Evolutionary conservation across 2,113 vertebrate species (phyloP), one percentile per base, ranked within the genome.

Genomic region (Carlito syrichta): DNA sequence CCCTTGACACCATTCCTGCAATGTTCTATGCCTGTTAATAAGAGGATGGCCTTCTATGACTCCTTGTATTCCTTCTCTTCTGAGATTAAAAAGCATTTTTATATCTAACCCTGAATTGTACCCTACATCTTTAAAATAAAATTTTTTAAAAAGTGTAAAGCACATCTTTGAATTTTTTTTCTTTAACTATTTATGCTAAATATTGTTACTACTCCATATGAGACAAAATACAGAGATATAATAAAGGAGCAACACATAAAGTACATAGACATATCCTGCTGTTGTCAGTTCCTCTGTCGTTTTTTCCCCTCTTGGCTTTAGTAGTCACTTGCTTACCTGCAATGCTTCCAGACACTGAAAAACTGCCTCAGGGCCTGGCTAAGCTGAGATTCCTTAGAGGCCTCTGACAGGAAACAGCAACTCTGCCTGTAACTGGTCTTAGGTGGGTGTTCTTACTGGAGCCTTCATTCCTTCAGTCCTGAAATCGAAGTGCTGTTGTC

Each of bases 151-250:
- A n/a, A n/a, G n/a, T n/a, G n/a, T n/a, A n/a, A n/a, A 89, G 20
- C 22, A 79, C 8, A 56, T 27, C 71, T 3, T 86, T 89, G 45
- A 96, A 38, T 52, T 69, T 86, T 43, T 85, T 83, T 66, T 77
- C 43, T 43, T 19, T 40, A 32, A 60, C 8, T 48, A 40, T 86
- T 85, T 68, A 87, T 71, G 87, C 87, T 63, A 78, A 92, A 45
- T 79, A 78, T 7, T 52, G 5, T 78, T 89, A 63, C 4, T 93
- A 50, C 81, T 60, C 16, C 76, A 71, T 79, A 54, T 71, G 71
- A 92, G 87, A 69, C 14, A 71, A 79, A 92, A 50, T 89, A 45
- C 20, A 95, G 50, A 92, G 58, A 23, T 96, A 60, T 27, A 81
- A 66, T 54, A 43, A 73, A 66, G 16, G 4, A 84, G 2, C 17